Evolutionary conservation across 2,113 vertebrate genomes (phyloP), one percentile per base, ranked within the genome.

Genomic region (Chrysochloris asiatica): DNA sequence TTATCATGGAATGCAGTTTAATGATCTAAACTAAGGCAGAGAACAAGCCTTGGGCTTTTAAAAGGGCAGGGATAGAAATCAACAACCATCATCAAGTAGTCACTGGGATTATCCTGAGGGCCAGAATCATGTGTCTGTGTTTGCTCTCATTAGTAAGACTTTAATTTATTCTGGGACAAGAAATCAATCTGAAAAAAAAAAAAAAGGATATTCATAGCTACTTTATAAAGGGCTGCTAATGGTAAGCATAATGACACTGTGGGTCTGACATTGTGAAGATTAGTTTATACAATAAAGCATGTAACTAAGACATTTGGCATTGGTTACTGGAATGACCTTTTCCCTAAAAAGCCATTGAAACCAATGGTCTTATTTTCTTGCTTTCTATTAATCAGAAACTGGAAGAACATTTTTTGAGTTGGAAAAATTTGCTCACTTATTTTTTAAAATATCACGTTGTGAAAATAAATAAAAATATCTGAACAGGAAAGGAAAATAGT

Each of bases 21-120:
- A 54, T 69, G 56, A 86, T 59, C 2, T 19, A n/a, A 56, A 43
- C 61, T 77, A 33, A 41, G 30, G 47, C 26, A 52, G 24, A 54
- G 7, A 75, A 45, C 8, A 47, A 73, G 50, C 2, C 75, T 52
- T 36, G 6, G 65, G 50, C 50, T 61, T 59, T 67, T 52, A 22
- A 59, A 83, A 72, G 11, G 52, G 12, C 24, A 52, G 0, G 11
- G 47, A 30, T 6, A 63, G 24, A 10, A 56, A 90, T 26, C 8
- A 14, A 5, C 28, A 14, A 9, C 2, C 9, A 9, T 45, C 8
- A 13, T 41, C 7, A 72, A 0, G 0, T 19, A 38, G 24, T 65
- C 28, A 11, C 3, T 33, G 24, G 26, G 5, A 0, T 4, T 79
- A 21, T 82, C 33, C 63, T 26, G 43, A 75, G 38, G 41, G 7